Base-by-base conservation (phyloP, 2,888 invertebrate genomes). In the Notodonta dromedarius region DNA sequence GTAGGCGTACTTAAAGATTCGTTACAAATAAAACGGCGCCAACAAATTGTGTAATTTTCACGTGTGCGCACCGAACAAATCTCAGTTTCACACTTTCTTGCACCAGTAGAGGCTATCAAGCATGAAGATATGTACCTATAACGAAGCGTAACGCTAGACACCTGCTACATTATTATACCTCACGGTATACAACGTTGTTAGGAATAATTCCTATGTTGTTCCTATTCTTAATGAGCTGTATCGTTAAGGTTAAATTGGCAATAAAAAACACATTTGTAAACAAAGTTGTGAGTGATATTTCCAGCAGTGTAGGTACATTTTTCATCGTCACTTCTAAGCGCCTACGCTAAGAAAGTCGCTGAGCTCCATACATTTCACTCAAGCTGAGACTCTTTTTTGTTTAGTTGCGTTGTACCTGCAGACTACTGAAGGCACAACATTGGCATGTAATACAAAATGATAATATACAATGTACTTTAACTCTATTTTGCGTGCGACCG, bases 31-130 rank as follows among this genome's bases (percentile, higher is more conserved):
- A 66, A 72, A 65, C 65, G 61, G 68, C 71, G 71, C 71, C 68
- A 71, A 42, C 11, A 42, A n/a, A 24, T 71, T 69, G 58, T 65
- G 69, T 68, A 65, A 69, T 69, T 63, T 71, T 71, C 65, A 63
- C 52, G 53, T 58, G 13, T n/a, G 46, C 11, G 60, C 56, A 24
- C 57, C n/a, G 51, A 57, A 57, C 12, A 58, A 69, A 58, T 60
- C 16, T 55, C 48, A 40, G 60, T 66, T 63, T 62, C 60, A 69
- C 70, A 71, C 66, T 69, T 69, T 69, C 71, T 57, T 62, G 44
- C 52, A 40, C 39, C 46, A 24, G 8, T 53, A 72, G 55, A 72
- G 24, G 44, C 51, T 7, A n/a, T 57, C 65, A 61, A 58, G 66
- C 73, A 48, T 59, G 51, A 72, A 69, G 50, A 68, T 59, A 62